These are phyloP conservation scores for Pungitius pungitius DNA, from an alignment of 2,113 vertebrate species.

Conservation along the genomic window DNA sequence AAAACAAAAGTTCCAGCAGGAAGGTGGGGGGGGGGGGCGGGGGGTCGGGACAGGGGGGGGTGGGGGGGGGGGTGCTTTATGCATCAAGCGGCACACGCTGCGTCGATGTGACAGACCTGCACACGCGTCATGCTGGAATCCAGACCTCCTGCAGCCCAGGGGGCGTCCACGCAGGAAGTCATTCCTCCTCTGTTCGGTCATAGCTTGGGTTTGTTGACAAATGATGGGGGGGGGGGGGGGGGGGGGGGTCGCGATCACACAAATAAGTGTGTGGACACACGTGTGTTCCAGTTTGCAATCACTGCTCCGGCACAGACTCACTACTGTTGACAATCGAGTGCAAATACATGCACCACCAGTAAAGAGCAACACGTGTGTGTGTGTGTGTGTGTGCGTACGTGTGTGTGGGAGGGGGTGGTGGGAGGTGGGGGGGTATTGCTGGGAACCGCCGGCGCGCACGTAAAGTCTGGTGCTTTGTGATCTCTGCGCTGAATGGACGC, in stretches of 20 bases:
- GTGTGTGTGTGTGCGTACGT: no score
- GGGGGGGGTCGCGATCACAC: no score
- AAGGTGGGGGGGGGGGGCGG: background rate
- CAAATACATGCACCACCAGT: background rate
- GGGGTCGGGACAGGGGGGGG: background rate
- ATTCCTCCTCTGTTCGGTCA: constrained; percentile 5
- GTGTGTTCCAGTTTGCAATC: constrained; percentile 22
- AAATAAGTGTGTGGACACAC: constrained; percentile 23
- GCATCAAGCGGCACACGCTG: background rate
- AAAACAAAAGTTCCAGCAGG: background rate
- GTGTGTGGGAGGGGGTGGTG: no score
- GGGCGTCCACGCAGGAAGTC: background rate
- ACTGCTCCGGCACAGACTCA: constrained; percentile 11
- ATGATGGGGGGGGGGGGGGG: no score
- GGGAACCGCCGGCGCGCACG: no score
- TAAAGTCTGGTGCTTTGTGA: constrained; percentile 5
- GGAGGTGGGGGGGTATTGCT: no score
- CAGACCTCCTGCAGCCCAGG: constrained; percentile 11
- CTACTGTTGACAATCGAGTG: constrained; percentile 36
- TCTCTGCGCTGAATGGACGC: constrained; percentile 23
- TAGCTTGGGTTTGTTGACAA: constrained; percentile 11
- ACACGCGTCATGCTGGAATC: background rate
- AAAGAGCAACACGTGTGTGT: no score
- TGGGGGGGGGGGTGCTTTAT: background rate
- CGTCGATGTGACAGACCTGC: background rate